Percentiles rank a stretch among this genome's conserved stretches.
These are phyloP conservation scores for Rhynchophorus ferrugineus DNA, from an alignment of 1,140 invertebrate species.

Conservation along the genomic window DNA sequence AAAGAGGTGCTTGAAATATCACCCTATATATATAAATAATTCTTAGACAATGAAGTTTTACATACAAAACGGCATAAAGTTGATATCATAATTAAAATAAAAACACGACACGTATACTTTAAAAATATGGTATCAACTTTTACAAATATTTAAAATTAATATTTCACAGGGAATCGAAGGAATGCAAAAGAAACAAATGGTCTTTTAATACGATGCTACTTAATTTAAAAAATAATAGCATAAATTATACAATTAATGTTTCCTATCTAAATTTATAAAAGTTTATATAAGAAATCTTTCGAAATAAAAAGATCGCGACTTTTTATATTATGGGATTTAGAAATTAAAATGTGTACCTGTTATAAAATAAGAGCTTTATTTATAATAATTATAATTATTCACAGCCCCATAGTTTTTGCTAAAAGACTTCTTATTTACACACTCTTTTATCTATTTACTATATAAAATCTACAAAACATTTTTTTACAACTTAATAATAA, in stretches of 20 bases:
- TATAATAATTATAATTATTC: not conserved
- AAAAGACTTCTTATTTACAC: not conserved
- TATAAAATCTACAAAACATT: not conserved
- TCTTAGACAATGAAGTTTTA: constrained; percentile 3
- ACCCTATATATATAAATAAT: constrained; percentile 10
- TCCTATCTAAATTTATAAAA: too few species aligned
- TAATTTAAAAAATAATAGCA: not conserved
- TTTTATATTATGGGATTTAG: not conserved
- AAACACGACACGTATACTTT: not conserved
- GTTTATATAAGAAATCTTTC: not conserved
- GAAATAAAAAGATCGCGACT: not conserved
- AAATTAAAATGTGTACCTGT: not conserved
- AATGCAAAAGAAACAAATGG: constrained; percentile 1
- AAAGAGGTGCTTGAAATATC: constrained; percentile 13
- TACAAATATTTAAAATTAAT: constrained; percentile 2
- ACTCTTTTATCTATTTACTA: too few species aligned
- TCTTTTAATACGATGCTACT: not conserved
- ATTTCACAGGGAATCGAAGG: not conserved
- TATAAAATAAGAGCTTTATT: not conserved
- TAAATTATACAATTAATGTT: not conserved
- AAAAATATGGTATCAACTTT: constrained; percentile 3
- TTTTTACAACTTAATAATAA: not conserved
- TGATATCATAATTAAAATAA: constrained; percentile 6
- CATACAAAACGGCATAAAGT: constrained; percentile 6
- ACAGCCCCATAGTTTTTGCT: not conserved